Evolutionary conservation across 2,888 invertebrate species (phyloP).

Genomic region (Gastracanthus pulcherrimus): DNA sequence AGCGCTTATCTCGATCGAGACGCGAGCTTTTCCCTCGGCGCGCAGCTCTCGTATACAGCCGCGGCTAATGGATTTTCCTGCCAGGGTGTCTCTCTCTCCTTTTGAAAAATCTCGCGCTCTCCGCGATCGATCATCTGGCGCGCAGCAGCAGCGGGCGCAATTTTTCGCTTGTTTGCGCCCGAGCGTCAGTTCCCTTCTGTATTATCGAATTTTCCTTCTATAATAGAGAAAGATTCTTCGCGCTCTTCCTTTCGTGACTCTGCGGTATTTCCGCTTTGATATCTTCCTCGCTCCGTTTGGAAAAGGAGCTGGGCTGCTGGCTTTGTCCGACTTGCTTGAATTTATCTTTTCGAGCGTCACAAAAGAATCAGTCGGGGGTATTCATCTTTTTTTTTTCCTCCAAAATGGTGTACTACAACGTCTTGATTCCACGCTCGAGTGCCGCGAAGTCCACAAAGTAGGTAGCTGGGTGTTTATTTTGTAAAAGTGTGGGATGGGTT

Average conservation of each 20-base stretch:
- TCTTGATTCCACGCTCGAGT: background rate
- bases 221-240: background rate
- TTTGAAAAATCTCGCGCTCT: background rate
- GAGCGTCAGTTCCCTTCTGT: background rate
- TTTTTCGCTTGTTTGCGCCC: background rate
- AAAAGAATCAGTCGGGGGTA: background rate
- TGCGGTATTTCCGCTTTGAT: constrained; percentile 22
- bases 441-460: background rate
- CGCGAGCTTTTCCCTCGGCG: background rate
- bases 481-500: background rate
- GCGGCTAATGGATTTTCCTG: constrained; percentile 24
- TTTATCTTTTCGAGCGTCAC: constrained; percentile 10
- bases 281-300: background rate
- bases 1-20: background rate
- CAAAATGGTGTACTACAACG: background rate
- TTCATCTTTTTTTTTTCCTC: background rate
- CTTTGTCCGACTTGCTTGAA: background rate
- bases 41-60: no score
- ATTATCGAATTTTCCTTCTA: constrained; percentile 37
- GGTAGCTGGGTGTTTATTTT: background rate
- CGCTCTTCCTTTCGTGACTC: constrained; percentile 14
- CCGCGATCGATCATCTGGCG: constrained; percentile 15
- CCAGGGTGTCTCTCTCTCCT: no score
- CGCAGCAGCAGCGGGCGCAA: no score
- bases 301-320: background rate